A percentile compares a stretch with the other conserved stretches of the same genome.
phyloP scores from a whole-genome alignment of 2,888 invertebrate species.

The Adelognathus sp. region DNA sequence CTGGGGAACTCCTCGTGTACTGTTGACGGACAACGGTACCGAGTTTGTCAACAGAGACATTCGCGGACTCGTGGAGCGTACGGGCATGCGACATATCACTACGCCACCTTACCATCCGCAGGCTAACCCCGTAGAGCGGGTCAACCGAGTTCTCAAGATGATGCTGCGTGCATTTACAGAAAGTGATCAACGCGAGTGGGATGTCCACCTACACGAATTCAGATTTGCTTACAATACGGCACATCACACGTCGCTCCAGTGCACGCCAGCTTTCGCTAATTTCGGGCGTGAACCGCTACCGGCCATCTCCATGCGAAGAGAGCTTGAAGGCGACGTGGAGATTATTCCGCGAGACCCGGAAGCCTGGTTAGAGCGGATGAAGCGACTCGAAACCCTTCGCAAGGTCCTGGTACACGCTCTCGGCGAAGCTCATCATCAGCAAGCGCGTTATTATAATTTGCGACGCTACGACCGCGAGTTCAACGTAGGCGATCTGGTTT shows the following conservation, averaged over 20 bases:
- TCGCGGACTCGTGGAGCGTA: not conserved
- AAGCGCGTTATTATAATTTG: conserved; percentile 56
- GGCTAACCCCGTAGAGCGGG: too few relatives aligned
- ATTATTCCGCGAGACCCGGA: not conserved
- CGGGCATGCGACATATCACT: conserved; percentile 18
- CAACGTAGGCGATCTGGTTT: conserved; percentile 44
- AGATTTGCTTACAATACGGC: conserved; percentile 57
- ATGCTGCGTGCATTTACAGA: conserved; percentile 50
- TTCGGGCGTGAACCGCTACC: conserved; percentile 53
- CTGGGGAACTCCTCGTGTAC: conserved; percentile 12
- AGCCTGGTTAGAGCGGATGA: conserved; percentile 33
- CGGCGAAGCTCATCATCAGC: conserved; percentile 19
- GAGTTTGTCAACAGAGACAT: conserved; percentile 48
- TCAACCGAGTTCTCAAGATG: conserved; percentile 51
- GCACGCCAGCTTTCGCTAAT: conserved; percentile 56
- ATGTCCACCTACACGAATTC: conserved; percentile 41
- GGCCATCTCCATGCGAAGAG: not conserved
- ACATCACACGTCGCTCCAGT: conserved; percentile 40
- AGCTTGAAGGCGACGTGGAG: not conserved
- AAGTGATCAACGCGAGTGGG: conserved; percentile 46
- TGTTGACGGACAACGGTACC: conserved; percentile 52
- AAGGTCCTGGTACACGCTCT: conserved; percentile 22
- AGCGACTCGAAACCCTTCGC: not conserved
- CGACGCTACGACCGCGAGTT: conserved; percentile 18
- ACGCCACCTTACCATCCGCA: too few relatives aligned